phyloP scores from a whole-genome alignment of 1,140 invertebrate genomes.

The Pachypeltis micranthus region DNA sequence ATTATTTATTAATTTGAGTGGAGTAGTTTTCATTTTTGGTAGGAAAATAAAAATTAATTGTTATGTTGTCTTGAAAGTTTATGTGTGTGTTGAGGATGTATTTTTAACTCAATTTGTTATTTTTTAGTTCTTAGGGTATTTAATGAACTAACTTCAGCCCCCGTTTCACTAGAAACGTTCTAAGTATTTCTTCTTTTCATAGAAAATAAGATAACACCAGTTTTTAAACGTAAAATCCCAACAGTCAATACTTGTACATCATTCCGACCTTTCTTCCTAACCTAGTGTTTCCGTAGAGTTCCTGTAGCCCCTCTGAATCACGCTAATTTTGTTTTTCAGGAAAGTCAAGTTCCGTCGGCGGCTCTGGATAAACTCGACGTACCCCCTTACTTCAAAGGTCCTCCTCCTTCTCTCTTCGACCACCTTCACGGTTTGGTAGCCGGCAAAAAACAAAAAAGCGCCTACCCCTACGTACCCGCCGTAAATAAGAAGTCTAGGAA shows the following conservation, averaged over 20 bases:
- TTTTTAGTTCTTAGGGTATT: background rate
- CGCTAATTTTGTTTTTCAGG: too few relatives aligned
- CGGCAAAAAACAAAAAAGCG: slow-evolving; percentile 31
- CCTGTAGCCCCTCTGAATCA: too few relatives aligned
- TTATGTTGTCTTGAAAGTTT: too few relatives aligned
- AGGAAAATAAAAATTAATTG: background rate
- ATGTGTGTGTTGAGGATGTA: background rate
- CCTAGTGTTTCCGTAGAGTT: background rate
- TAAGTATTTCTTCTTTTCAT: too few relatives aligned
- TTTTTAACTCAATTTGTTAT: background rate
- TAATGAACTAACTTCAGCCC: too few relatives aligned
- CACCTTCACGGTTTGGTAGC: slow-evolving; percentile 54
- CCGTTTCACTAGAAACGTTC: too few relatives aligned
- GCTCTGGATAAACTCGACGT: slow-evolving; percentile 47
- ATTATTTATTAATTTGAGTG: too few relatives aligned
- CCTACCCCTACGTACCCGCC: slow-evolving; percentile 54
- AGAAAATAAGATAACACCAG: too few relatives aligned
- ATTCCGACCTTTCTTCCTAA: background rate
- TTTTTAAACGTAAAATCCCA: too few relatives aligned
- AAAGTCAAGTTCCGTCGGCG: slow-evolving; percentile 36
- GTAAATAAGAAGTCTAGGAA: slow-evolving; percentile 60
- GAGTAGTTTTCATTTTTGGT: background rate
- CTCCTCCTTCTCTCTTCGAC: slow-evolving; percentile 56
- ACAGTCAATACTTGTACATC: too few relatives aligned
- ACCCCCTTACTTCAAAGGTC: slow-evolving; percentile 46